Percentiles rank a stretch among this genome's conserved stretches.
Conservation (phyloP, 35 echinoderm and acorn worm genomes). For the Ptychodera flava region DNA sequence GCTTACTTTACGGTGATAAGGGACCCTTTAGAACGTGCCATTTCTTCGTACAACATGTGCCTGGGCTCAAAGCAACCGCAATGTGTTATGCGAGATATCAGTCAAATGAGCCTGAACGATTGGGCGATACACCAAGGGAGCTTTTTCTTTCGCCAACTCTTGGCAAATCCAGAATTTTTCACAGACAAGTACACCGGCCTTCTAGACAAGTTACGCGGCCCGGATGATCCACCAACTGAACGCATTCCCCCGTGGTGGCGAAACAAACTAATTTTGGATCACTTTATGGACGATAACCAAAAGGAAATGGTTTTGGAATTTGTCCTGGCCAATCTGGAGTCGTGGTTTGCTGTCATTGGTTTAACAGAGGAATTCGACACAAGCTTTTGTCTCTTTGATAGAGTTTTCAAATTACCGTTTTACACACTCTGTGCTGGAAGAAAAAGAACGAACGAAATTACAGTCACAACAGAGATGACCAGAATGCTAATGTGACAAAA, state of each 20-base stretch:
- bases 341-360: conserved; percentile 19
- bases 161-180: conserved; percentile 31
- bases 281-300: too few species aligned
- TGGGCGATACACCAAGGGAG: conserved; percentile 37
- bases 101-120: conserved; percentile 13
- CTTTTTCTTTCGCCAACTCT: conserved; percentile 26
- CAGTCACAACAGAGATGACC: too few species aligned
- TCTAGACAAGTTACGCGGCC: too few species aligned
- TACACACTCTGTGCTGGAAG: not conserved
- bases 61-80: conserved; percentile 17
- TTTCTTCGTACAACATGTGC: conserved; percentile 31
- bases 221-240: too few species aligned
- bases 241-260: too few species aligned
- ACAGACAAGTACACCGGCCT: too few species aligned
- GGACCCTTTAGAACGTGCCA: conserved; percentile 13
- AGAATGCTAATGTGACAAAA: too few species aligned
- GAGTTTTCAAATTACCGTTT: conserved; percentile 6
- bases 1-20: conserved; percentile 36
- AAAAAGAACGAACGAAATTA: too few species aligned
- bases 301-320: too few species aligned
- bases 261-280: too few species aligned
- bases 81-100: not conserved
- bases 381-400: conserved; percentile 7
- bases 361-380: conserved; percentile 30
- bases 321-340: too few species aligned